Base-by-base conservation (phyloP, 2,113 vertebrate species). In the Archocentrus centrarchus region DNA sequence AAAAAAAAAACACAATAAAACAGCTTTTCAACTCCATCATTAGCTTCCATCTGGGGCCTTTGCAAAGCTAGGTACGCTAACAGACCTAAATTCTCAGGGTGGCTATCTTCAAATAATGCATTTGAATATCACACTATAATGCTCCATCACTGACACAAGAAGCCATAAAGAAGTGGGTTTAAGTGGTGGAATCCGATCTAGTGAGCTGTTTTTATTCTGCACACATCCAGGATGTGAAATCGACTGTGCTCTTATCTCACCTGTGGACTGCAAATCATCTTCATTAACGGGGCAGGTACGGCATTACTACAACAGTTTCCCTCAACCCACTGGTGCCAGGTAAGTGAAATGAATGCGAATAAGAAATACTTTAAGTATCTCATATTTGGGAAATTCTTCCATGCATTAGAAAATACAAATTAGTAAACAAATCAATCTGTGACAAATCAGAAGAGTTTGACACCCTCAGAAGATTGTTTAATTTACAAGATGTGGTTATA, bases 101-200 rank as follows among this genome's bases (percentile, higher is more conserved):
- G 61, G 81, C 62, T 55, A 64, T 59, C 17, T 24, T 73, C 18
- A 18, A 22, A 61, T 82, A 88, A 75, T 75, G 57, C 13, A 17
- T 53, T 79, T 13, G 6, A 35, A n/a, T 4, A 73, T 55, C 47
- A 73, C 4, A 14, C 47, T 32, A 14, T 35, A 75, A 78, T 39
- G 24, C 14, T 59, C 37, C 53, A 30, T 83, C 20, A 15, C 11
- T 58, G n/a, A 60, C 59, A 75, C 79, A 24, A 75, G 18, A 39
- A 44, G 83, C 11, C 68, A 88, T 63, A 78, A 77, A 84, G 75
- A 37, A 68, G 14, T 2, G 6, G 27, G 47, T 61, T 79, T 17
- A 57, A 41, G 35, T 20, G 35, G 35, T 60, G 15, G 41, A 79
- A 50, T 77, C 78, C 13, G 47, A 62, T 60, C 39, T 57, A 3